A percentile compares a stretch with the other conserved stretches of the same genome.
These are phyloP conservation scores for Aphis gossypii DNA, from an alignment of 1,140 invertebrate species.

Conservation along the genomic window DNA sequence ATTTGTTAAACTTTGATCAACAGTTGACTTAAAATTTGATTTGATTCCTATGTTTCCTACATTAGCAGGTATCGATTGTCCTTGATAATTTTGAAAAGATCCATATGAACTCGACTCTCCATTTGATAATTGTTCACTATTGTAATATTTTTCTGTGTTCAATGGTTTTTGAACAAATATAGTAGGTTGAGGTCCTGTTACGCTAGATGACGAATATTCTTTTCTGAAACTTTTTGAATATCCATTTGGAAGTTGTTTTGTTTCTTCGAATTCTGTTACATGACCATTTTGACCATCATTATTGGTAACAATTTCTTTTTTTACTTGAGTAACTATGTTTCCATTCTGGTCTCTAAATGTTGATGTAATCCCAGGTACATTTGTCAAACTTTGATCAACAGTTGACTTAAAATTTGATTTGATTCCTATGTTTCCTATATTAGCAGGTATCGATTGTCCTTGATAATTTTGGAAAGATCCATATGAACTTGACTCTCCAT, in stretches of 20 bases:
- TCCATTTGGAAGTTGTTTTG: slow-evolving; percentile 42
- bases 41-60: not conserved
- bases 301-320: slow-evolving; percentile 16
- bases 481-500: not conserved
- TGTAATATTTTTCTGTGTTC: not conserved
- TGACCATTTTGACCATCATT: slow-evolving; percentile 22
- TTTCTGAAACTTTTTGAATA: slow-evolving; percentile 49
- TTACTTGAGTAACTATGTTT: slow-evolving; percentile 33
- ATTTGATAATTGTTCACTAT: not conserved
- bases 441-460: not conserved
- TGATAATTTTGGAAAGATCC: not conserved
- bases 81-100: not conserved
- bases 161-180: slow-evolving; percentile 20
- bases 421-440: not conserved
- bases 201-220: slow-evolving; percentile 43
- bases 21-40: slow-evolving; percentile 10
- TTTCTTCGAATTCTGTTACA: slow-evolving; percentile 22
- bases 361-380: not conserved
- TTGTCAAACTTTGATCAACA: not conserved
- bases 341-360: slow-evolving; percentile 36
- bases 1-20: not conserved
- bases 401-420: slow-evolving; percentile 17
- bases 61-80: not conserved
- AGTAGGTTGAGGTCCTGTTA: slow-evolving; percentile 13
- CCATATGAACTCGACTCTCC: not conserved